Evolutionary conservation across 2,797 vertebrate genomes (phyloP).

Genomic region (Microhierax caerulescens): DNA sequence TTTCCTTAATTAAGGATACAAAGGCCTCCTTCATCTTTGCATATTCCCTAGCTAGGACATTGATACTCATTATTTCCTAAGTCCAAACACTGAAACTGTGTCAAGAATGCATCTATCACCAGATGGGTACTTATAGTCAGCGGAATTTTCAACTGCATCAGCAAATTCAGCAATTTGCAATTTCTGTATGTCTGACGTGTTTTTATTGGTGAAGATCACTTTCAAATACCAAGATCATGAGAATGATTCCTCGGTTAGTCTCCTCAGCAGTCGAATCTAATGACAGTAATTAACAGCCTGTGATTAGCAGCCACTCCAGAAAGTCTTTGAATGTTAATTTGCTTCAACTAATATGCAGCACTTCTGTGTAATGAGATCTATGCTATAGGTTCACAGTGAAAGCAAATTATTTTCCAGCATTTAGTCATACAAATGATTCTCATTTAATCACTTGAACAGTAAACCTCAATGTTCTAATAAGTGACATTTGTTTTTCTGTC

Average conservation of each 20-base stretch:
- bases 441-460: slow-evolving; percentile 78
- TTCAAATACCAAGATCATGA: slow-evolving; percentile 97
- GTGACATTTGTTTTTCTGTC: slow-evolving; percentile 75
- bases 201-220: slow-evolving; percentile 94
- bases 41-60: slow-evolving; percentile 96
- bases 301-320: slow-evolving; percentile 88
- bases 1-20: slow-evolving; percentile 98
- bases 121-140: slow-evolving; percentile 88
- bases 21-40: slow-evolving; percentile 92
- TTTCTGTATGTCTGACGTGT: slow-evolving; percentile 90
- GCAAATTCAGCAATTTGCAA: slow-evolving; percentile 96
- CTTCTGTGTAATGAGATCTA: slow-evolving; percentile 80
- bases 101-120: slow-evolving; percentile 99
- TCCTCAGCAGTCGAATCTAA: slow-evolving; percentile 85
- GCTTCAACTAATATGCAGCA: slow-evolving; percentile 77
- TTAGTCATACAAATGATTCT: slow-evolving; percentile 81
- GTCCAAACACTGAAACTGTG: slow-evolving; percentile 99
- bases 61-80: slow-evolving; percentile 99
- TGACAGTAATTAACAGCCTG: slow-evolving; percentile 94
- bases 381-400: slow-evolving; percentile 76
- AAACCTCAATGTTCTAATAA: slow-evolving; percentile 77
- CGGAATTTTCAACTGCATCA: slow-evolving; percentile 88
- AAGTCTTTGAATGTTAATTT: slow-evolving; percentile 85
- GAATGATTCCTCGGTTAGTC: slow-evolving; percentile 87
- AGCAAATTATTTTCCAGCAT: slow-evolving; percentile 80